Conservation (phyloP, 2,888 invertebrate species). For the Philereme transversata region DNA sequence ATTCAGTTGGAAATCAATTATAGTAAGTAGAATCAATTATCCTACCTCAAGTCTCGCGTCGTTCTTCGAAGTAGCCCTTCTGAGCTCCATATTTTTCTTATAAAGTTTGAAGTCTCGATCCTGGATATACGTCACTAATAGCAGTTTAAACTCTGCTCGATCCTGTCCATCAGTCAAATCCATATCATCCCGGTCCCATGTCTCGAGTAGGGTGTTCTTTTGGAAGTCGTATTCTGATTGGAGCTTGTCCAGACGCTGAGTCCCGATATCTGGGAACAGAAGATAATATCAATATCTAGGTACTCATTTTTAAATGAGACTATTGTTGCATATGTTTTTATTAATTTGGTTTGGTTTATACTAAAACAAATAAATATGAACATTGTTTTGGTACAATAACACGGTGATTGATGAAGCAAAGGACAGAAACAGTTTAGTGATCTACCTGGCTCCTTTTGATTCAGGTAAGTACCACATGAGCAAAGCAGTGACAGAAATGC, state of each 20-base stretch:
- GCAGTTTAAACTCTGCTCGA: slow-evolving; percentile 82
- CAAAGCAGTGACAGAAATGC: no score
- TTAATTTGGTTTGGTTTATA: no score
- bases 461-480: no score
- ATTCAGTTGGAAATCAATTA: no score
- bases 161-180: slow-evolving; percentile 78
- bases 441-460: no score
- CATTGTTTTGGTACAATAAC: no score
- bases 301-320: no score
- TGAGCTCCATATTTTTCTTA: slow-evolving; percentile 57
- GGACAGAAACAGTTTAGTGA: no score
- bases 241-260: slow-evolving; percentile 82
- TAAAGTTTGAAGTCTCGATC: slow-evolving; percentile 65
- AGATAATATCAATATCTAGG: no score
- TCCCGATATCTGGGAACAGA: slow-evolving; percentile 77
- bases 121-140: slow-evolving; percentile 84
- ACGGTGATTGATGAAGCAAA: no score
- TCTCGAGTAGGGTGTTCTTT: slow-evolving; percentile 80
- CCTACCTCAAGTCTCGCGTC: slow-evolving; percentile 72
- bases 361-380: no score
- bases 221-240: slow-evolving; percentile 82
- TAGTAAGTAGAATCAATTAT: background rate
- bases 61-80: slow-evolving; percentile 68
- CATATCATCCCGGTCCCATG: slow-evolving; percentile 81
- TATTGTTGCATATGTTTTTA: no score